Percentiles rank a stretch among this genome's conserved stretches.
Evolutionary conservation across 2,888 invertebrate species (phyloP).

Genomic region (Mythimna ferrago): DNA sequence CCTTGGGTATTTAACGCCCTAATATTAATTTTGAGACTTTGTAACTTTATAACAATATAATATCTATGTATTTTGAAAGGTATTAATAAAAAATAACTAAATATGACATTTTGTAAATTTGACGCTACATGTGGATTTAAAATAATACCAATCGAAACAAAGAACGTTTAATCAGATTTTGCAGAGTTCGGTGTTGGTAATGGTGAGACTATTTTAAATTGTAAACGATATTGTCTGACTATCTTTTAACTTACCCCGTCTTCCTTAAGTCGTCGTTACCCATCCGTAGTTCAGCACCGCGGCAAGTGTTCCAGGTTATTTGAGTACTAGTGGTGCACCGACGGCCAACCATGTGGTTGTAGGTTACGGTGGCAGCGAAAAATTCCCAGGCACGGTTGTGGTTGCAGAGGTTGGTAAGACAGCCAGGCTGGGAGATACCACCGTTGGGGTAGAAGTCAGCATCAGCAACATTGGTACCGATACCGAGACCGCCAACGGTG

Average conservation of each 20-base stretch:
- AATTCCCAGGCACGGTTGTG: conserved; percentile 77
- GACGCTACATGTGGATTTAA: neutral
- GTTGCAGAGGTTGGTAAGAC: conserved; percentile 71
- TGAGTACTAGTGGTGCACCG: conserved; percentile 67
- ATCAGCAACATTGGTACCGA: conserved; percentile 82
- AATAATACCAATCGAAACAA: neutral
- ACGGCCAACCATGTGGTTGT: conserved; percentile 72
- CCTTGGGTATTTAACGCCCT: neutral
- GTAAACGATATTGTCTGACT: neutral
- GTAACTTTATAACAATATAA: neutral
- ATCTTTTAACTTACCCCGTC: conserved; percentile 68
- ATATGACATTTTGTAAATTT: neutral
- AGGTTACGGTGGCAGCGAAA: conserved; percentile 72
- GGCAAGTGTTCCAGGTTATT: conserved; percentile 69
- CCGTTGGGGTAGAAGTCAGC: conserved; percentile 91
- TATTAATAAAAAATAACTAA: too few relatives aligned
- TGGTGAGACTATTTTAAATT: neutral
- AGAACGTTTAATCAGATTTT: neutral
- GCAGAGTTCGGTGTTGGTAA: too few relatives aligned
- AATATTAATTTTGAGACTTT: neutral
- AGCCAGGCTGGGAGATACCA: conserved; percentile 80
- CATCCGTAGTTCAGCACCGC: conserved; percentile 69
- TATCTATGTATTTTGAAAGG: too few relatives aligned
- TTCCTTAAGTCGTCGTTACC: conserved; percentile 76
- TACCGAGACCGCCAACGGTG: conserved; percentile 79